Base-by-base conservation (phyloP, 2,888 invertebrate species). In the Halictus quadricinctus region DNA sequence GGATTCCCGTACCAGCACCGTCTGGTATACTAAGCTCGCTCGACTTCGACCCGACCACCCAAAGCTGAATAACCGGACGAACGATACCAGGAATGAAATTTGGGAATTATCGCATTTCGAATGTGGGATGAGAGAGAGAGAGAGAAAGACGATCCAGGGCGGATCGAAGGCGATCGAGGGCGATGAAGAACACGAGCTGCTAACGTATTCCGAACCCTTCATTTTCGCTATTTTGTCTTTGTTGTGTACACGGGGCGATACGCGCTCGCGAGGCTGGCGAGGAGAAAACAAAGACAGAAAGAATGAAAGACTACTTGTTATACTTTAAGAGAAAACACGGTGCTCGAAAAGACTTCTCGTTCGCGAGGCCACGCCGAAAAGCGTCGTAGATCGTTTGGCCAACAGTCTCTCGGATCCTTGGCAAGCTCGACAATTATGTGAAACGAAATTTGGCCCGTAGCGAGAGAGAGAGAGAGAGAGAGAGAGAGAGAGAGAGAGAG, bases 1-100 rank as follows among this genome's bases (percentile, higher is more conserved):
- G 91, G 91, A 78, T 93, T 93, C 74, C 92, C 90, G 36, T 93
- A 93, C 76, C 93, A 92, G 13, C 93, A 93, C 60, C 93, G 91
- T 72, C 74, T 93, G 25, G 86, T 93, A 80, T 93, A 93, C 80
- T 93, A 93, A 86, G 54, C n/a, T n/a, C 50, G 36, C 54, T 60
- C 50, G 3, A 21, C n/a, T 7, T n/a, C 12, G 12, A n/a, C 25
- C 46, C n/a, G 12, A 36, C 29, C 18, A 70, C 10, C 70, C 2
- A 43, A 2, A 43, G n/a, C 66, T 36, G 36, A 54, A 79, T n/a
- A 13, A 29, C 43, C 60, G 7, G 46, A 36, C 12, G 43, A 69
- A 29, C 36, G 41, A 43, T 13, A 70, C 43, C 70, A 46, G 70
- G 70, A 70, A 43, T 43, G 7, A 36, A n/a, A 29, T 18, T 46